Evolutionary conservation across 2,797 vertebrate species (phyloP).

Genomic region (Enteromius paludinosus): DNA sequence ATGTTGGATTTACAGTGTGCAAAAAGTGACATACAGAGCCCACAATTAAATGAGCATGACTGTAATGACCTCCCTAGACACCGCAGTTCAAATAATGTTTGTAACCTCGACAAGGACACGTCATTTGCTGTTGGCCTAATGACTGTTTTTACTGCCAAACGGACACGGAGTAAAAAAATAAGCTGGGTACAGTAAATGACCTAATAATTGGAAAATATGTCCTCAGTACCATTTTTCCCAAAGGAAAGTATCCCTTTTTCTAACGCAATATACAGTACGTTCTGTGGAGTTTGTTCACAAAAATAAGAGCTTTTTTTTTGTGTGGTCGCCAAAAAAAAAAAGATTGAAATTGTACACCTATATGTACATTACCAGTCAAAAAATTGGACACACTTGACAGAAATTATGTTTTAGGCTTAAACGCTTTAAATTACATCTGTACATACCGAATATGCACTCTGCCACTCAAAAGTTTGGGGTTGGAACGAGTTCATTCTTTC

Average conservation of each 20-base stretch:
- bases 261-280: constrained; percentile 3
- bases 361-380: neutral
- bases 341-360: neutral
- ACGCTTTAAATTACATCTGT: neutral
- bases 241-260: constrained; percentile 25
- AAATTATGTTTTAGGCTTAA: neutral
- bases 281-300: neutral
- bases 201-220: constrained; percentile 57
- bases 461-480: neutral
- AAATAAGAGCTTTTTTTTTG: neutral
- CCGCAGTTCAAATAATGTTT: constrained; percentile 58
- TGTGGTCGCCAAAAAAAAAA: neutral
- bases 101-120: constrained; percentile 50
- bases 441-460: neutral
- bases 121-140: constrained; percentile 52
- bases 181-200: constrained; percentile 40
- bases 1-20: constrained; percentile 54
- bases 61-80: constrained; percentile 59
- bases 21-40: constrained; percentile 53
- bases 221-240: constrained; percentile 32
- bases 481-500: neutral
- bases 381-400: neutral
- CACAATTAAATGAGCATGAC: constrained; percentile 57
- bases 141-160: constrained; percentile 56
- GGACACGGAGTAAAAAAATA: constrained; percentile 48